Evolutionary conservation across 2,113 vertebrate species (phyloP).

Genomic region (Bucco capensis): DNA sequence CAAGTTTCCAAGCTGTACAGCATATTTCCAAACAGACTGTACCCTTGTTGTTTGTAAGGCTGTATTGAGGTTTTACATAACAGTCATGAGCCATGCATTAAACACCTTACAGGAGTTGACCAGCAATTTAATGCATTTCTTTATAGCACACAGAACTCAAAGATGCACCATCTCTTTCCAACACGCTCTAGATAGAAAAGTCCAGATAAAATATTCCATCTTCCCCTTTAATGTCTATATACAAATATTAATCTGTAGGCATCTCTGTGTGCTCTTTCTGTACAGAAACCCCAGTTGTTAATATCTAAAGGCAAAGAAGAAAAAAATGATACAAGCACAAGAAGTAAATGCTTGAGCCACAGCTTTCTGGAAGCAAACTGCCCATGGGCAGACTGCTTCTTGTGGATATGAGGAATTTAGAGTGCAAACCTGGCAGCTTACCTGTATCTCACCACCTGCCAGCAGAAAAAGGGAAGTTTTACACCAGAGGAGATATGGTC

Average conservation of each 20-base stretch:
- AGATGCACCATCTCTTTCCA: constrained; percentile 51
- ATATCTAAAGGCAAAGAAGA: neutral
- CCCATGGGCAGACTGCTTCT: neutral
- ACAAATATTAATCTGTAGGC: constrained; percentile 32
- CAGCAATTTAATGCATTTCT: constrained; percentile 77
- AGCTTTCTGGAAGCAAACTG: neutral
- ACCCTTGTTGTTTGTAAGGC: constrained; percentile 74
- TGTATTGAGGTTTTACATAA: constrained; percentile 82
- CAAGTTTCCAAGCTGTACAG: constrained; percentile 63
- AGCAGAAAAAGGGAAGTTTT: neutral
- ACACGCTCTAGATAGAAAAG: constrained; percentile 37
- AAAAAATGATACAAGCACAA: neutral
- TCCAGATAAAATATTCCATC: constrained; percentile 31
- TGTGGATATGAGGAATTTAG: neutral
- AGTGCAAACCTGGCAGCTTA: neutral
- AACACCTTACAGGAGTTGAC: constrained; percentile 80
- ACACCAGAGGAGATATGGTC: neutral
- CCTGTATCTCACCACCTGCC: neutral
- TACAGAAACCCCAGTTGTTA: neutral
- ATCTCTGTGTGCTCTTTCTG: neutral
- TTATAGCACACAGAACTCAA: constrained; percentile 27
- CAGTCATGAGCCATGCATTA: constrained; percentile 86
- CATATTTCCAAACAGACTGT: constrained; percentile 66
- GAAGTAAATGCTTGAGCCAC: neutral
- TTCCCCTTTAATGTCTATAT: neutral